Base-by-base conservation (phyloP, 2,113 vertebrate species). In the Misgurnus mizolepis region DNA sequence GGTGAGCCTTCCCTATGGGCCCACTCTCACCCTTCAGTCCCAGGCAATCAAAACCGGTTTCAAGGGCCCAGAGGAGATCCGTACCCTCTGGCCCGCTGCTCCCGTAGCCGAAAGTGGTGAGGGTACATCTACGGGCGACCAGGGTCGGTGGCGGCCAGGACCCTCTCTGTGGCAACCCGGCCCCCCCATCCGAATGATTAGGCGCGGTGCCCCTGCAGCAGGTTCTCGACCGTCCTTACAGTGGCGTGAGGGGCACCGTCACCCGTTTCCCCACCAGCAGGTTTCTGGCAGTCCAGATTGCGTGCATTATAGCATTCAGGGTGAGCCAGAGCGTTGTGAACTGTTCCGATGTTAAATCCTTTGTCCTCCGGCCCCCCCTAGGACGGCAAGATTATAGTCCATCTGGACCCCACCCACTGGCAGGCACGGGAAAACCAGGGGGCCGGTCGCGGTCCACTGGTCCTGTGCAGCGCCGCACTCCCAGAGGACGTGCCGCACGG, bases 261-360 rank as follows among this genome's bases (percentile, higher is more conserved):
- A 70, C 22, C 0, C 14, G 22, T 27, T 79, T 78, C 74, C 74
- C 74, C 67, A 71, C 80, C 80, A 77, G 67, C 80, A 82, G 68
- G 61, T 72, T 78, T 27, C 76, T 15, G 68, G 76, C 34, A n/a
- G 76, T 60, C 69, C 76, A 61, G 68, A 70, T 49, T 82, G 0
- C n/a, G n/a, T n/a, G n/a, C n/a, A n/a, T n/a, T n/a, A 83, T 34
- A 0, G 0, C 2, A 7, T 61, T 79, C 0, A 79, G 62, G 50
- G 81, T 74, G 68, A 74, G 76, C 76, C 76, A 83, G 61, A 79
- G 81, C 61, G n/a, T 2, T 3, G 45, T 9, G 11, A 82, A 78
- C 7, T 72, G 3, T 1, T 5, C 0, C 3, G 18, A 0, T 10
- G 58, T 5, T 0, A 72, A 0, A 0, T 22, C 45, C 22, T 78